Evolutionary conservation across 2,797 vertebrate species (phyloP).

Genomic region (Lepilemur ruficaudatus): DNA sequence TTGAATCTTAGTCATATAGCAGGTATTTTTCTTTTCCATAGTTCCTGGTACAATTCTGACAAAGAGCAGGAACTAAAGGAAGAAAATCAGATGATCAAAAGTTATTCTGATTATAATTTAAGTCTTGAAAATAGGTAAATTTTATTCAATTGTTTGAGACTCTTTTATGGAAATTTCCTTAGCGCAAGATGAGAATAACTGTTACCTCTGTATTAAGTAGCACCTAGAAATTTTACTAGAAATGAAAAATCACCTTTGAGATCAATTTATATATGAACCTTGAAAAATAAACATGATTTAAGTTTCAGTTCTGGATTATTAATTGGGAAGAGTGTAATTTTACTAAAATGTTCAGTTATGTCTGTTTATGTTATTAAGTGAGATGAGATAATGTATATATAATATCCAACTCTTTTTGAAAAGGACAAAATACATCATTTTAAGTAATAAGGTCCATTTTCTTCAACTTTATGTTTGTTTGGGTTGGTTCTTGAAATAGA

Average conservation of each 20-base stretch:
- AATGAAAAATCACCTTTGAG: constrained; percentile 18
- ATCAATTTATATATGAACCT: background rate
- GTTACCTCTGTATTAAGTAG: background rate
- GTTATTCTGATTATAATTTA: background rate
- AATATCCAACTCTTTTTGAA: background rate
- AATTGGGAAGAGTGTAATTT: constrained; percentile 10
- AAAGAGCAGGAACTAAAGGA: background rate
- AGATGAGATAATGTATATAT: constrained; percentile 18
- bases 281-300: constrained; percentile 28
- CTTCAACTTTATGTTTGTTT: constrained; percentile 57
- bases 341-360: background rate
- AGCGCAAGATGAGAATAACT: background rate
- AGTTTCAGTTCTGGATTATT: constrained; percentile 14
- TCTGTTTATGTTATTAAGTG: constrained; percentile 62
- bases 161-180: background rate
- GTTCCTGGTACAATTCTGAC: background rate
- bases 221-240: background rate
- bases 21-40: background rate
- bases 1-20: background rate
- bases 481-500: constrained; percentile 31
- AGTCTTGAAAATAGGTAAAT: background rate
- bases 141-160: background rate
- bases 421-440: constrained; percentile 47
- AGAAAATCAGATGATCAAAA: background rate
- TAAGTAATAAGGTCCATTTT: constrained; percentile 60